phyloP scores from a whole-genome alignment of 92 coral and sea anemone species.

The Anthopleura xanthogrammica region DNA sequence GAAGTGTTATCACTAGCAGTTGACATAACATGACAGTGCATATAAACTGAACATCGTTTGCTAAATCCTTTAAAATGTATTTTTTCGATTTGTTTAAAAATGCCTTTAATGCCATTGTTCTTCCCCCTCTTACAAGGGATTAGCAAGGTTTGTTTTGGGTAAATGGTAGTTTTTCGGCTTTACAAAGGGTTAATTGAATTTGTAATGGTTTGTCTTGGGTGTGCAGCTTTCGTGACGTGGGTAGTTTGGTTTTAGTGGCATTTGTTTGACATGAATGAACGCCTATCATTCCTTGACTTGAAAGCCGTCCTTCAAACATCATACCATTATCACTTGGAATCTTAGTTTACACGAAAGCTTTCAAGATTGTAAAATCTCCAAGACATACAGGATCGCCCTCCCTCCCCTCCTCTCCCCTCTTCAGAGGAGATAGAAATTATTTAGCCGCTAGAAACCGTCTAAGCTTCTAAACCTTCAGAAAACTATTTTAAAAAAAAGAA shows the following conservation, averaged over 20 bases:
- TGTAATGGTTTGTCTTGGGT: conserved; percentile 8
- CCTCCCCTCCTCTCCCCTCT: no score
- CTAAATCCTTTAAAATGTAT: background rate
- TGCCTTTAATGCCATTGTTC: background rate
- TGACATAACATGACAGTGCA: background rate
- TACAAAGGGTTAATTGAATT: background rate
- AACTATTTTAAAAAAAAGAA: no score
- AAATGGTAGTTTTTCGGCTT: conserved; percentile 4
- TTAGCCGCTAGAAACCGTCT: background rate
- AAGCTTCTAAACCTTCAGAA: background rate
- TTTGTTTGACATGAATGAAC: background rate
- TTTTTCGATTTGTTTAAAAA: background rate
- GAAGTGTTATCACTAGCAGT: background rate
- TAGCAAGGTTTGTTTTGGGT: background rate
- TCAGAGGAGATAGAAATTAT: no score
- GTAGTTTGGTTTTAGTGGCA: conserved; percentile 1
- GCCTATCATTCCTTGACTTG: background rate
- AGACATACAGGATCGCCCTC: no score
- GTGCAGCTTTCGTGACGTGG: background rate
- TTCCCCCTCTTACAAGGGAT: background rate
- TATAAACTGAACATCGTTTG: background rate
- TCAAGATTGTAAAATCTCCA: no score
- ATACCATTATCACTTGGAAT: conserved; percentile 3
- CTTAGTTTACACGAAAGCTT: no score
- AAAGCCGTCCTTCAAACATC: conserved; percentile 19